phyloP scores from a whole-genome alignment of 2,888 invertebrate genomes.

The Agriopis marginaria region DNA sequence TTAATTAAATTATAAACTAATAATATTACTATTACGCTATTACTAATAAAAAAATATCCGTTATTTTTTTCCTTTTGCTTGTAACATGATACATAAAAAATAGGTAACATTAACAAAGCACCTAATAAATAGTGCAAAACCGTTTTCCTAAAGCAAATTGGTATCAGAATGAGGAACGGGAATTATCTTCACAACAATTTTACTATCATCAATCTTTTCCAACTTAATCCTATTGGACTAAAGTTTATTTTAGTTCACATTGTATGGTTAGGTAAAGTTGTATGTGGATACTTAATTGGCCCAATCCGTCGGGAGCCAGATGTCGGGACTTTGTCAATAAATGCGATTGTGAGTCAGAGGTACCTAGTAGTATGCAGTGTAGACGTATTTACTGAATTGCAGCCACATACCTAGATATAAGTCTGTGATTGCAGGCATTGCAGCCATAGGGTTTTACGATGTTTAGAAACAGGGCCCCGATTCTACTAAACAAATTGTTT shows the following conservation, averaged over 20 bases:
- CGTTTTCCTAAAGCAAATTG: conserved; percentile 63
- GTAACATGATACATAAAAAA: too few species aligned
- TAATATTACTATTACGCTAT: too few species aligned
- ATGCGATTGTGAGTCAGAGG: conserved; percentile 57
- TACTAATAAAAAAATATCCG: too few species aligned
- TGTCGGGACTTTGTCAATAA: conserved; percentile 70
- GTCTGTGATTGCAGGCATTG: too few species aligned
- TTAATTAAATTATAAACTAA: too few species aligned
- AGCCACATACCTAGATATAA: too few species aligned
- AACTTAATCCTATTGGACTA: conserved; percentile 40
- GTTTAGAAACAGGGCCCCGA: too few species aligned
- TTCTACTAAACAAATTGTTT: too few species aligned
- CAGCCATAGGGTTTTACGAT: too few species aligned
- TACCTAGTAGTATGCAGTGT: background rate
- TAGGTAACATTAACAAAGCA: too few species aligned
- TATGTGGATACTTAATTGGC: conserved; percentile 66
- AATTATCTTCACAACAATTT: conserved; percentile 37
- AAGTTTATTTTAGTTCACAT: conserved; percentile 43
- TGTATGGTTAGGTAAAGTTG: conserved; percentile 39
- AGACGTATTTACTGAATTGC: too few species aligned
- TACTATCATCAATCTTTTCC: conserved; percentile 16
- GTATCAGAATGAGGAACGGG: conserved; percentile 55
- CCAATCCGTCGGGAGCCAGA: conserved; percentile 65
- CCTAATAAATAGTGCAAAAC: conserved; percentile 47
- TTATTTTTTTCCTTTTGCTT: too few species aligned